A percentile compares a stretch with the other conserved stretches of the same genome.
Conservation (phyloP, 1,140 invertebrate genomes). For the Aphaenogaster ashmeadi region DNA sequence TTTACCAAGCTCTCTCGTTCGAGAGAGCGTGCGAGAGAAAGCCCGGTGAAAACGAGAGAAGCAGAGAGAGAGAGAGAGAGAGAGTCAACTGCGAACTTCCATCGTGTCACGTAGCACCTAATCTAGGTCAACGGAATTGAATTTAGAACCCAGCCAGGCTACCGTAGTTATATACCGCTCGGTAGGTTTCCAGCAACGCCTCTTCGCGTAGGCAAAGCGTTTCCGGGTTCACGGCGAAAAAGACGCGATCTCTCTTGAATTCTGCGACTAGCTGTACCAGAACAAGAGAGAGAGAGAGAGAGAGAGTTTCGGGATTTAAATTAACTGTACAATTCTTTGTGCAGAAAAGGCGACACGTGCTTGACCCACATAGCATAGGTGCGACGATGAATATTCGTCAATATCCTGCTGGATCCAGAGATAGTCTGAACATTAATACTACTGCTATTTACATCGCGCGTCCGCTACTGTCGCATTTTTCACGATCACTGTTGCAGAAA, state of each 20-base stretch:
- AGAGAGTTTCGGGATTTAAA: slow-evolving; percentile 30
- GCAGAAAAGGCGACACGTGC: not conserved
- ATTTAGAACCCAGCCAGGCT: slow-evolving; percentile 68
- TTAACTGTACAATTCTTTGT: slow-evolving; percentile 36
- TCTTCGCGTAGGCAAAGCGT: slow-evolving; percentile 38
- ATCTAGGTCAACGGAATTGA: slow-evolving; percentile 80
- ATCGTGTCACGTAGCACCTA: slow-evolving; percentile 73
- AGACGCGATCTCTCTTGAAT: slow-evolving; percentile 17
- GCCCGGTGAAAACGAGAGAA: slow-evolving; percentile 26
- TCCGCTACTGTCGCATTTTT: not conserved
- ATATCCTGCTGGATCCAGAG: slow-evolving; percentile 3
- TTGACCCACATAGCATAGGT: not conserved
- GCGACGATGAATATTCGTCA: slow-evolving; percentile 7
- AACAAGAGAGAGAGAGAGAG: slow-evolving; percentile 11
- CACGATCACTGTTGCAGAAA: not conserved
- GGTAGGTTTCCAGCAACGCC: not conserved
- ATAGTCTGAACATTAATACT: slow-evolving; percentile 19
- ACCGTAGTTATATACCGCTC: slow-evolving; percentile 27
- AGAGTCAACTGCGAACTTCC: slow-evolving; percentile 59
- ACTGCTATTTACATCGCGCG: not conserved
- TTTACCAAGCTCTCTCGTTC: not conserved
- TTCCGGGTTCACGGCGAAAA: slow-evolving; percentile 40
- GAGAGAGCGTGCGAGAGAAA: slow-evolving; percentile 45
- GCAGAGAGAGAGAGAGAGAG: slow-evolving; percentile 1
- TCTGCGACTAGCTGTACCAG: slow-evolving; percentile 7